Base-by-base conservation (phyloP, 2,888 invertebrate species). In the Platypus cylindrus region DNA sequence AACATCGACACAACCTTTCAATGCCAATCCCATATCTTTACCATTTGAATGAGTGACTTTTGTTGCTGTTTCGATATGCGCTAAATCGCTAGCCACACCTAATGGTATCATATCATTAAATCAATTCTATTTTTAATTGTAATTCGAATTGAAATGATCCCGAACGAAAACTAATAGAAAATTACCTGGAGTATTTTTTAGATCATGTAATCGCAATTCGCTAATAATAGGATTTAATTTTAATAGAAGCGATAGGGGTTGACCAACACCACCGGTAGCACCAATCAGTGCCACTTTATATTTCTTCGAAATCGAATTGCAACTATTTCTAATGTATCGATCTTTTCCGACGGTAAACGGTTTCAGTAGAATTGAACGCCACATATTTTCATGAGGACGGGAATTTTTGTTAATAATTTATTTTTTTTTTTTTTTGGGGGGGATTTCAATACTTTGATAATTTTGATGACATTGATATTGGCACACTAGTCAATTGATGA, bases 251-350 rank as follows among this genome's bases (percentile, higher is more conserved):
- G 90, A 78, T 52, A 95, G 61, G 8, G 94, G 93, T 64, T 94
- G 93, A 2, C 95, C 95, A 56, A 95, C 94, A 34, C 95, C 95
- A 45, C 95, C 95, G 47, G 82, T 74, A 1, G 93, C 94, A 36
- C 95, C 95, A 58, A 89, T 75, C 37, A 41, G 26, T 9, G 41
- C 37, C 17, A 41, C 35, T 8, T 12, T 34, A 13, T 24, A 26
- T 22, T 31, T 34, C 2, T 17, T 24, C n/a, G n/a, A n/a, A n/a
- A n/a, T n/a, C n/a, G n/a, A n/a, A n/a, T n/a, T n/a, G n/a, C n/a
- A n/a, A n/a, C n/a, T n/a, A n/a, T n/a, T n/a, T n/a, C n/a, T n/a
- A n/a, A n/a, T n/a, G n/a, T n/a, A n/a, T n/a, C n/a, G n/a, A n/a
- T n/a, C n/a, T n/a, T n/a, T n/a, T n/a, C n/a, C n/a, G n/a, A n/a